Evolutionary conservation across 2,113 vertebrate species (phyloP).

Genomic region (Rhipidura dahli): DNA sequence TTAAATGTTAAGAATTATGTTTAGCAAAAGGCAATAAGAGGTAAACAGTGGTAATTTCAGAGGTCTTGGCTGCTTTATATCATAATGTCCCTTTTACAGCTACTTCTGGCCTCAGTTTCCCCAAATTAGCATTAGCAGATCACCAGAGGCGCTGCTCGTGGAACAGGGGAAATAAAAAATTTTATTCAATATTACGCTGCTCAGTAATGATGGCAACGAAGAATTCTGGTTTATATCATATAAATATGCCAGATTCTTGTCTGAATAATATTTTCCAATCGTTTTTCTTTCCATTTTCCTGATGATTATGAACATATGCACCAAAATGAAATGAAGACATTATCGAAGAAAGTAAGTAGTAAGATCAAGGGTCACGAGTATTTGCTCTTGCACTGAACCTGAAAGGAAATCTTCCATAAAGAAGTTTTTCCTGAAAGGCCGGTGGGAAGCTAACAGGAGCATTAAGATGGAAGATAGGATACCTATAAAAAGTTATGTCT

Average conservation of each 20-base stretch:
- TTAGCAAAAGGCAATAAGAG: neutral
- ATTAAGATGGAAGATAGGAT: constrained; percentile 52
- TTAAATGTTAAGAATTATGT: neutral
- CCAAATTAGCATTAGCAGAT: neutral
- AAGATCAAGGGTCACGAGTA: neutral
- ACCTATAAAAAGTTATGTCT: constrained; percentile 51
- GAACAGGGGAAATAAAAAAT: neutral
- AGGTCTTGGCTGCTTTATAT: neutral
- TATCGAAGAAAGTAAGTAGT: neutral
- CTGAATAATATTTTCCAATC: neutral
- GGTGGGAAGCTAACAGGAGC: constrained; percentile 12
- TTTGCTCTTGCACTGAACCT: constrained; percentile 22
- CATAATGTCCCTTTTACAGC: neutral
- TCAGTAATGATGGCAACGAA: neutral
- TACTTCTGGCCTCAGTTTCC: neutral
- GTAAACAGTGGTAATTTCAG: neutral
- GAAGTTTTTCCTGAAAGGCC: constrained; percentile 43
- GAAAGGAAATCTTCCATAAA: constrained; percentile 54
- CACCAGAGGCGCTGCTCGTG: neutral
- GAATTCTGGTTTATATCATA: neutral
- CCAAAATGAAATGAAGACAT: neutral
- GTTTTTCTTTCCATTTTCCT: neutral
- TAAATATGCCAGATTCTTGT: neutral
- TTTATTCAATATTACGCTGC: neutral
- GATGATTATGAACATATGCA: neutral